Evolutionary conservation across 2,888 invertebrate genomes (phyloP).

Genomic region (Lepidochrysops patricia): DNA sequence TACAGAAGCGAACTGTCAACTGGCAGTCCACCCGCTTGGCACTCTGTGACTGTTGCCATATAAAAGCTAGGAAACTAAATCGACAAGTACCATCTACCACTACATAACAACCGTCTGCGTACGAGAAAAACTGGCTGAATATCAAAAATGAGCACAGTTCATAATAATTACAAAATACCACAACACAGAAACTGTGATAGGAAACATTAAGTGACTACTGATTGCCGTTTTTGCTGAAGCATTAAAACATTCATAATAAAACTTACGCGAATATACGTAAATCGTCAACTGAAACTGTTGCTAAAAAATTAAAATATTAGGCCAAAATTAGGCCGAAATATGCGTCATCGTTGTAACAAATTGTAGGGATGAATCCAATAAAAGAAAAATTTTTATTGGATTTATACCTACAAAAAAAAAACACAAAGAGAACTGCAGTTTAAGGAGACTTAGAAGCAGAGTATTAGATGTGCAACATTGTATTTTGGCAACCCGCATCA

Average conservation of each 20-base stretch:
- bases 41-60: constrained; percentile 14
- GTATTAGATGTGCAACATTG: background rate
- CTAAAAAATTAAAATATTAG: no score
- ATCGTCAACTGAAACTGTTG: no score
- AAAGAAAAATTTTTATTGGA: no score
- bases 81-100: constrained; percentile 1
- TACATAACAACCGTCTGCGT: constrained; percentile 3
- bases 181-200: background rate
- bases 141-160: background rate
- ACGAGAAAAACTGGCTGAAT: background rate
- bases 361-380: no score
- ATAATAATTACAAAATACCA: background rate
- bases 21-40: constrained; percentile 24
- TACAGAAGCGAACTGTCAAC: constrained; percentile 53
- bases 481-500: constrained; percentile 4
- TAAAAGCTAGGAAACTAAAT: constrained; percentile 15
- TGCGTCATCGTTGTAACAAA: background rate
- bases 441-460: no score
- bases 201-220: background rate
- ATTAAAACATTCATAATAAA: no score
- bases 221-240: background rate
- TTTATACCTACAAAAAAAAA: no score
- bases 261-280: no score
- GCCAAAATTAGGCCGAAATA: background rate
- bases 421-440: no score